Conservation (phyloP, 2,797 vertebrate genomes). For the Lepidocolaptes lacrymiger region DNA sequence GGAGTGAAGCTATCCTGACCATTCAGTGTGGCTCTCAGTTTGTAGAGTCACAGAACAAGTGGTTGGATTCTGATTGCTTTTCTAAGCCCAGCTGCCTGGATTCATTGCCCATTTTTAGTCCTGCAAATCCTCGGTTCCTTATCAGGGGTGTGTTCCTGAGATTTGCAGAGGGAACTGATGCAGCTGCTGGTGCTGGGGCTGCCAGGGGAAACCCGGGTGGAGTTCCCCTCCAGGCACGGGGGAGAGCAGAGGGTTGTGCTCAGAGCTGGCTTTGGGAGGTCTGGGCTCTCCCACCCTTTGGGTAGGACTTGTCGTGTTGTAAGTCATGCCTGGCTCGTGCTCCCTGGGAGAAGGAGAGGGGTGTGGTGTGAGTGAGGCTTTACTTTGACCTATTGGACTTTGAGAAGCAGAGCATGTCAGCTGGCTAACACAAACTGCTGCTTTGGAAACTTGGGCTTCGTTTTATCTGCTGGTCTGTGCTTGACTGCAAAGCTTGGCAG, state of each 20-base stretch:
- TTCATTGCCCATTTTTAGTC: not conserved
- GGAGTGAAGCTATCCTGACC: not conserved
- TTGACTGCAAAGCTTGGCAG: not conserved
- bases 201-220: not conserved
- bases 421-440: not conserved
- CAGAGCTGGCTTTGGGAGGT: not conserved
- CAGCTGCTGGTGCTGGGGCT: not conserved
- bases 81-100: not conserved
- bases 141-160: not conserved
- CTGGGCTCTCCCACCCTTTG: fast-evolving
- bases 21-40: not conserved
- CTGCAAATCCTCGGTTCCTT: not conserved
- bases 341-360: not conserved
- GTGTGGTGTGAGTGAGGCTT: not conserved
- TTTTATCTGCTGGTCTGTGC: not conserved
- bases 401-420: not conserved
- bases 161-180: not conserved
- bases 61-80: not conserved
- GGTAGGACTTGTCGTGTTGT: not conserved
- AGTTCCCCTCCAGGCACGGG: not conserved
- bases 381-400: not conserved
- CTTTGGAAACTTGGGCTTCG: not conserved
- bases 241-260: not conserved
- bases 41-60: not conserved
- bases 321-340: not conserved